Evolutionary conservation across 2,888 invertebrate genomes (phyloP).

Genomic region (Pegoplata infirma): DNA sequence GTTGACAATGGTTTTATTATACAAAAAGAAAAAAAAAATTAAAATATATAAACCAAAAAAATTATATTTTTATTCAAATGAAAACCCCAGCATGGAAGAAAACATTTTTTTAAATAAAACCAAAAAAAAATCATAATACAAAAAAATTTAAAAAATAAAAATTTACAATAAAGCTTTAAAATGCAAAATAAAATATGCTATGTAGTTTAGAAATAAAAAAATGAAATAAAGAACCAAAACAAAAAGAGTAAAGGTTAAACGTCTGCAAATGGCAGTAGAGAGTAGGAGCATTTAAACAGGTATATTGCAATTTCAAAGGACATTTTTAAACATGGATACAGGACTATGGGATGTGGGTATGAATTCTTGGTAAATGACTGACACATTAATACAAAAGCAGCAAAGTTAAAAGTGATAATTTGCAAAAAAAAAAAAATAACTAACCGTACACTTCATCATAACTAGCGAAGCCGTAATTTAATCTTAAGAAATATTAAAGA

Average conservation of each 20-base stretch:
- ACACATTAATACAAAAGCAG: no score
- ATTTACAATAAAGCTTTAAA: conserved; percentile 1
- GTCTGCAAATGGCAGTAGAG: not conserved
- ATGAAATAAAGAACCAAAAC: not conserved
- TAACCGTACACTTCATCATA: no score
- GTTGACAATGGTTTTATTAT: conserved; percentile 28
- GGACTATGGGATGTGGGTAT: no score
- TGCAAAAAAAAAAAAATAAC: no score
- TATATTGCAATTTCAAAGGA: no score
- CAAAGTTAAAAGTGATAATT: no score
- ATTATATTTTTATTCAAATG: conserved; percentile 49
- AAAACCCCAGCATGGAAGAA: conserved; percentile 53
- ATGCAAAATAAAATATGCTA: not conserved
- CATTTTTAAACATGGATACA: no score
- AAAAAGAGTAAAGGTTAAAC: not conserved
- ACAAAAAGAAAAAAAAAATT: not conserved
- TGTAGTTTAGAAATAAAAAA: not conserved
- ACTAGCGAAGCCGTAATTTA: no score
- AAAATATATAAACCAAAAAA: not conserved
- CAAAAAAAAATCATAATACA: not conserved
- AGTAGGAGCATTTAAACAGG: no score
- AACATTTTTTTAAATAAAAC: conserved; percentile 28
- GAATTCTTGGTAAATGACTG: no score
- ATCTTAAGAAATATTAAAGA: no score
- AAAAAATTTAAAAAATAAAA: not conserved